Evolutionary conservation across 2,888 invertebrate genomes (phyloP).

Genomic region (Gastracanthus pulcherrimus): DNA sequence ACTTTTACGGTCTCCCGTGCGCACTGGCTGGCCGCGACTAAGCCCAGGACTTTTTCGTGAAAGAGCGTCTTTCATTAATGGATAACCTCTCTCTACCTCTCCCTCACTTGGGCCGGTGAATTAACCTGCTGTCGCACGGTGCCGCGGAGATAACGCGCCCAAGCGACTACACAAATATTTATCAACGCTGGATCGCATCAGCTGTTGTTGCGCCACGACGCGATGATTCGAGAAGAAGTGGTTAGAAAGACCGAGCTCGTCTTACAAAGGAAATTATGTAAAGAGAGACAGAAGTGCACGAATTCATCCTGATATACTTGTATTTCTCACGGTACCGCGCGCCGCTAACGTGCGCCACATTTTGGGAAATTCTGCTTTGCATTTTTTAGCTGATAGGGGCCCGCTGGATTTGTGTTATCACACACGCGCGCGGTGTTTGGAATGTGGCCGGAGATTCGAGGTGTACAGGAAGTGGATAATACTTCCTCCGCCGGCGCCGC

Average conservation of each 20-base stretch:
- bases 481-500: slow-evolving; percentile 32
- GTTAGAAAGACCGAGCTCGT: no score
- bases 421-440: slow-evolving; percentile 20
- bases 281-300: no score
- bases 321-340: slow-evolving; percentile 38
- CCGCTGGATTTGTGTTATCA: slow-evolving; percentile 33
- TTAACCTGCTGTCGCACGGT: slow-evolving; percentile 59
- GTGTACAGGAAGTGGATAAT: slow-evolving; percentile 55
- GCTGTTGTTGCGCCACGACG: not conserved
- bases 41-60: slow-evolving; percentile 59
- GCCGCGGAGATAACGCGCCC: slow-evolving; percentile 66
- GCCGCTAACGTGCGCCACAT: not conserved
- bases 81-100: no score
- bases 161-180: slow-evolving; percentile 72
- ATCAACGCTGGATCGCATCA: slow-evolving; percentile 55
- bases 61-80: slow-evolving; percentile 72
- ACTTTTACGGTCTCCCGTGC: not conserved
- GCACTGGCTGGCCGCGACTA: not conserved
- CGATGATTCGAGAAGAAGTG: no score
- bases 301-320: slow-evolving; percentile 13
- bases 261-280: no score
- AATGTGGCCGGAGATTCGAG: slow-evolving; percentile 37
- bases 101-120: slow-evolving; percentile 52
- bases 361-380: slow-evolving; percentile 18
- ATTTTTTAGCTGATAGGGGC: slow-evolving; percentile 27